Base-by-base conservation (phyloP, 2,113 vertebrate species). In the Pipa parva region DNA sequence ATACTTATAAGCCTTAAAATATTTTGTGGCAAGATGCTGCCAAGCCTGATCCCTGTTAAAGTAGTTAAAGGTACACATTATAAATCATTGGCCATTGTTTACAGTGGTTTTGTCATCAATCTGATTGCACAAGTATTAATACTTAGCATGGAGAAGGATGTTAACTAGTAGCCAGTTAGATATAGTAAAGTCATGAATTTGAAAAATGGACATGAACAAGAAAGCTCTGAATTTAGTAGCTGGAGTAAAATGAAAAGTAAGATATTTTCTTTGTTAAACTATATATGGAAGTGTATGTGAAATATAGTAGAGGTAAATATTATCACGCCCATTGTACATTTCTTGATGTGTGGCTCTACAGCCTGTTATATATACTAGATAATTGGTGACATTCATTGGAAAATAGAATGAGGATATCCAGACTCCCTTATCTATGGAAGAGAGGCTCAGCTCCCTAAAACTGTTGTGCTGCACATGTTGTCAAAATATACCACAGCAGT, bases 151-250 rank as follows among this genome's bases (percentile, higher is more conserved):
- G 4, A 15, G 18, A 50, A 28, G 54, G 25, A 68, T 68, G 18
- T 29, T 28, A 59, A 61, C 48, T 61, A 11, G 57, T 54, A 61
- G 57, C 66, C 46, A 68, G 27, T 68, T 36, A 29, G 48, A 52
- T 59, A 50, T 51, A 25, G 42, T 33, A 52, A 70, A 45, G 48
- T 22, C 49, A 61, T 61, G 60, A n/a, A 54, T 61, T 45, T 54
- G 28, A 28, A 59, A 61, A 54, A 11, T 31, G 29, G 29, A 18
- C 48, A 39, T 7, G 22, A 37, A 31, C 20, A 54, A 57, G 51
- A 70, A 61, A 52, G 58, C 66, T 61, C 61, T 70, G 48, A 48
- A 31, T 52, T 58, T 65, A 48, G 56, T 42, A 27, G 17, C 25
- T 52, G 48, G 20, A 20, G 50, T 13, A 72, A 42, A 31, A 37